Evolutionary conservation across 1,140 invertebrate genomes (phyloP).

Genomic region (Tetragnatha versicolor): DNA sequence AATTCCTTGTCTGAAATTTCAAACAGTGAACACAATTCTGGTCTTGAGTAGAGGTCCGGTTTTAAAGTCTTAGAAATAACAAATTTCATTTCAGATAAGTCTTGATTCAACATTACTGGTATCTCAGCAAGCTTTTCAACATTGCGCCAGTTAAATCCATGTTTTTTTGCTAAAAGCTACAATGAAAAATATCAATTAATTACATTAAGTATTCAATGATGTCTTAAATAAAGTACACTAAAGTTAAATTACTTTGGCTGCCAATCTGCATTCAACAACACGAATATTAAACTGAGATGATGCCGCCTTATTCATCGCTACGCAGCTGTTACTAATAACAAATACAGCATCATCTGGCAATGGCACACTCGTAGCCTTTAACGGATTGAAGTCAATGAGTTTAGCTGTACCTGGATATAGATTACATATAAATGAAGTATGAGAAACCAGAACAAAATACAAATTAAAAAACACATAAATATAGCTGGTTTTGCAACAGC

Average conservation of each 20-base stretch:
- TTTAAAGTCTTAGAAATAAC: slow-evolving; percentile 69
- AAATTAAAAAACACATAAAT: too few relatives aligned
- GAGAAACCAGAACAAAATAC: background rate
- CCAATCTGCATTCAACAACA: slow-evolving; percentile 92
- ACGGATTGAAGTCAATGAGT: slow-evolving; percentile 92
- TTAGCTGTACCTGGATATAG: slow-evolving; percentile 76
- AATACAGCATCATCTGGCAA: slow-evolving; percentile 85
- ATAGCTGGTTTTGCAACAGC: too few relatives aligned
- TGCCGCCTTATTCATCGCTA: slow-evolving; percentile 92
- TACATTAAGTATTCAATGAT: background rate
- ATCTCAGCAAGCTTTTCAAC: slow-evolving; percentile 75
- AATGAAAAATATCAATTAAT: background rate
- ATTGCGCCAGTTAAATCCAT: slow-evolving; percentile 71
- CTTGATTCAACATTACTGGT: slow-evolving; percentile 61
- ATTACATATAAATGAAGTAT: too few relatives aligned
- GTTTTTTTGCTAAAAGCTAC: slow-evolving; percentile 75
- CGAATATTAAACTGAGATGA: slow-evolving; percentile 88
- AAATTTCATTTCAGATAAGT: slow-evolving; percentile 11
- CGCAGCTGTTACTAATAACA: slow-evolving; percentile 91
- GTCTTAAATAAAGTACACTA: background rate
- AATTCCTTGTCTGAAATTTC: slow-evolving; percentile 73
- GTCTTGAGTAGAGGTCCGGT: slow-evolving; percentile 75
- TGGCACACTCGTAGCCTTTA: slow-evolving; percentile 77
- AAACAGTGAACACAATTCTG: slow-evolving; percentile 77
- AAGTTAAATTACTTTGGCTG: slow-evolving; percentile 81